phyloP scores from a whole-genome alignment of 2,888 invertebrate genomes.

The Caenorhabditis auriculariae region DNA sequence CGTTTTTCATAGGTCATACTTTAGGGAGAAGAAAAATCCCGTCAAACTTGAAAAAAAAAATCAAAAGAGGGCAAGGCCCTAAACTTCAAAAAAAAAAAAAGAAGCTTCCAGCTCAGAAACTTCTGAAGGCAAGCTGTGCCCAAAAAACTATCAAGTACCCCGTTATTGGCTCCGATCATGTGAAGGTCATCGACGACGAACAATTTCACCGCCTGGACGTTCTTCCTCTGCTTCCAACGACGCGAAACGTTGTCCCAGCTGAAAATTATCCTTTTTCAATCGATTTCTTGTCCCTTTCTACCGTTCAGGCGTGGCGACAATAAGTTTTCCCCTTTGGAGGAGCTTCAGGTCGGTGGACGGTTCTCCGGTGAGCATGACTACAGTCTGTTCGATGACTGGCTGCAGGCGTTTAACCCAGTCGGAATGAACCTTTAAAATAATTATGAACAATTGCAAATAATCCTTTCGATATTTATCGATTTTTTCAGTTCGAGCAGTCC shows the following conservation, averaged over 20 bases:
- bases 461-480: not conserved
- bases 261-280: not conserved
- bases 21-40: no score
- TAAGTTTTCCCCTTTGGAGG: constrained; percentile 78
- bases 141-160: constrained; percentile 63
- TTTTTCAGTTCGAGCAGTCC: no score
- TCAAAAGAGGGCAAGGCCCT: not conserved
- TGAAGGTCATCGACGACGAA: constrained; percentile 97
- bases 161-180: constrained; percentile 69
- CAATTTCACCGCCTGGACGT: constrained; percentile 91
- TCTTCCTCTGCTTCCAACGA: constrained; percentile 97
- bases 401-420: constrained; percentile 85
- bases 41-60: constrained; percentile 4
- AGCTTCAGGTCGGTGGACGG: constrained; percentile 92
- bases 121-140: no score
- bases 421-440: constrained; percentile 70
- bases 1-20: no score
- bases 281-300: no score
- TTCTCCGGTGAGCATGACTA: constrained; percentile 89
- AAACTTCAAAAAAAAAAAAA: constrained; percentile 4
- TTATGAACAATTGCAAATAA: not conserved
- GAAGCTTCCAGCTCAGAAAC: no score
- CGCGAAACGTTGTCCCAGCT: constrained; percentile 96
- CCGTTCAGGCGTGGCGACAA: constrained; percentile 77
- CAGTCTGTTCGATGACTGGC: constrained; percentile 73